Conservation (phyloP, 2,797 vertebrate species). For the Telmatherina bonti region DNA sequence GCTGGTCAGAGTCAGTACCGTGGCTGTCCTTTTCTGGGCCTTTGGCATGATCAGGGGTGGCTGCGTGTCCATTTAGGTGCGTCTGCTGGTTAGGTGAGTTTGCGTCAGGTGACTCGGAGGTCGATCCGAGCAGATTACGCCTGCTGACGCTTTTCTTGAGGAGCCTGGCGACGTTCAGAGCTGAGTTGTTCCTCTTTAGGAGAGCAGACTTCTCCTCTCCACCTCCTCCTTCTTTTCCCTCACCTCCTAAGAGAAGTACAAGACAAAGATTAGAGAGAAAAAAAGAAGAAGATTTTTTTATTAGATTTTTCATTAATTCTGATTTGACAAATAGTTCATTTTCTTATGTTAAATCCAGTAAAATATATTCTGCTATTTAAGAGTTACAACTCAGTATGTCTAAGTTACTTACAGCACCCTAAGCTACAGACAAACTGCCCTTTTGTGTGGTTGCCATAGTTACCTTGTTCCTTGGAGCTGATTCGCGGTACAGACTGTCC, state of each 20-base stretch:
- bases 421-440: not conserved
- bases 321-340: not conserved
- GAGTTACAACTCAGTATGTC: not conserved
- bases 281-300: not conserved
- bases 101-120: not conserved
- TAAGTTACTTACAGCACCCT: not conserved
- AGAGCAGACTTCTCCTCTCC: slow-evolving; percentile 49
- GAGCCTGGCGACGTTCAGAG: slow-evolving; percentile 86
- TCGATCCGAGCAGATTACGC: slow-evolving; percentile 79
- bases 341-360: too few relatives aligned
- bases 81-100: slow-evolving; percentile 32
- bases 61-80: slow-evolving; percentile 34
- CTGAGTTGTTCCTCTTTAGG: slow-evolving; percentile 78
- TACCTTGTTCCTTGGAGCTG: slow-evolving; percentile 81
- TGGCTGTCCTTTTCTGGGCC: slow-evolving; percentile 27
- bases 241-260: slow-evolving; percentile 22
- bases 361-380: not conserved
- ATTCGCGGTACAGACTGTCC: slow-evolving; percentile 92
- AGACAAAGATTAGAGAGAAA: not conserved
- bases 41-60: slow-evolving; percentile 39
- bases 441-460: slow-evolving; percentile 6
- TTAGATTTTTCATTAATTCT: not conserved
- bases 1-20: slow-evolving; percentile 62
- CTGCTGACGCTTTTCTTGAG: slow-evolving; percentile 90
- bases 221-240: slow-evolving; percentile 25